Evolutionary conservation across 2,797 vertebrate species (phyloP).

Genomic region (Xenops minutus): DNA sequence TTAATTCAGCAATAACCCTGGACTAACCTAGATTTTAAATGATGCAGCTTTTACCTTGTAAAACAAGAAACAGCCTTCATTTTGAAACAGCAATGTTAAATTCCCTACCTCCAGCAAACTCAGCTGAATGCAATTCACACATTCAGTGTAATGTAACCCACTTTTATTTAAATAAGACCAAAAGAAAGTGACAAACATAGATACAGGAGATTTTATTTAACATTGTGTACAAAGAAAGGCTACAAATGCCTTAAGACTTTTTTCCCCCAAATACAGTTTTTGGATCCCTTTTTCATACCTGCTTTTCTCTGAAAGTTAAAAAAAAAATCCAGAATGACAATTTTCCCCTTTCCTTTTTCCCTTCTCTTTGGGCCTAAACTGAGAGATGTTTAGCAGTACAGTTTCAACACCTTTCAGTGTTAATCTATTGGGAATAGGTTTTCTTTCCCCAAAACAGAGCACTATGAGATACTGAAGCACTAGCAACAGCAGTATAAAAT

Average conservation of each 20-base stretch:
- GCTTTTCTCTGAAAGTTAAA: constrained; percentile 62
- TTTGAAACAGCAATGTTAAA: not conserved
- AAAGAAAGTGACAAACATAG: constrained; percentile 56
- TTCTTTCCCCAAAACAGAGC: not conserved
- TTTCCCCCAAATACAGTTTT: constrained; percentile 77
- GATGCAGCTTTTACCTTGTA: not conserved
- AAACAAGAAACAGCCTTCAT: not conserved
- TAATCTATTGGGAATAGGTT: not conserved
- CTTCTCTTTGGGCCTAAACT: constrained; percentile 12
- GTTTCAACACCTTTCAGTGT: not conserved
- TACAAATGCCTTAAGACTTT: constrained; percentile 79
- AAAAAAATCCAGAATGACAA: constrained; percentile 36
- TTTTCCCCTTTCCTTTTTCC: not conserved
- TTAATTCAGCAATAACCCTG: not conserved
- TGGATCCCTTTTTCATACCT: constrained; percentile 75
- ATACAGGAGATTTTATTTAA: constrained; percentile 87
- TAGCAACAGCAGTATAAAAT: constrained; percentile 20
- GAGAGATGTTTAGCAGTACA: not conserved
- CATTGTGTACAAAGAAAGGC: constrained; percentile 89
- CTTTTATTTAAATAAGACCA: constrained; percentile 28
- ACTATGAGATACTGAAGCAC: constrained; percentile 17
- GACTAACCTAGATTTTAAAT: not conserved
- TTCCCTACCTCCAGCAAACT: not conserved
- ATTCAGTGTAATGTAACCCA: not conserved
- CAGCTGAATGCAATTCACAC: not conserved